A percentile compares a stretch with the other conserved stretches of the same genome.
These are phyloP conservation scores for Nasonovia ribisnigri DNA, from an alignment of 2,888 invertebrate species.

Conservation along the genomic window DNA sequence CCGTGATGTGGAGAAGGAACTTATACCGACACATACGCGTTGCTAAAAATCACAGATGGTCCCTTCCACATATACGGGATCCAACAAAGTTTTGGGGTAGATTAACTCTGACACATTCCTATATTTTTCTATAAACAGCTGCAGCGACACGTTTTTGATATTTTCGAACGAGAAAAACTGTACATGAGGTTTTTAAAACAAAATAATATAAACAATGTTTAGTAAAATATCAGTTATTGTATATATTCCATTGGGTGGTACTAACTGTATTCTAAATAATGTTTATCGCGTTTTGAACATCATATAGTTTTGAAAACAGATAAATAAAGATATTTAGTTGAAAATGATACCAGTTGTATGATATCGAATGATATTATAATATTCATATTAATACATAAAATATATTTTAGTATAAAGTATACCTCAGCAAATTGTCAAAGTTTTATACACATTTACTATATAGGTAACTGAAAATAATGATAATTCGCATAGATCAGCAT, in stretches of 20 bases:
- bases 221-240: neutral
- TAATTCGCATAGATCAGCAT: neutral
- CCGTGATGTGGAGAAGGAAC: neutral
- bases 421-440: neutral
- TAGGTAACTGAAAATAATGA: neutral
- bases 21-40: neutral
- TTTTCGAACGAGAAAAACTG: neutral
- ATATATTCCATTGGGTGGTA: neutral
- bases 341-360: neutral
- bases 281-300: neutral
- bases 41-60: slow-evolving; percentile 28
- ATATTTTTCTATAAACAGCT: slow-evolving; percentile 12
- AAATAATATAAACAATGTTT: neutral
- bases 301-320: neutral
- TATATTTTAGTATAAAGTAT: neutral
- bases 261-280: neutral
- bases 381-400: too few species aligned
- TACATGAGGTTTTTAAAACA: neutral
- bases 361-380: neutral
- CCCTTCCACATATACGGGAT: neutral
- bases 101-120: neutral
- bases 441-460: neutral
- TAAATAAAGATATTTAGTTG: neutral
- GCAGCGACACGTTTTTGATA: neutral
- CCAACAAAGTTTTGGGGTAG: slow-evolving; percentile 13